Evolutionary conservation across 2,888 invertebrate genomes (phyloP), one percentile per base, ranked within the genome.

Genomic region (Cosmia pyralina): DNA sequence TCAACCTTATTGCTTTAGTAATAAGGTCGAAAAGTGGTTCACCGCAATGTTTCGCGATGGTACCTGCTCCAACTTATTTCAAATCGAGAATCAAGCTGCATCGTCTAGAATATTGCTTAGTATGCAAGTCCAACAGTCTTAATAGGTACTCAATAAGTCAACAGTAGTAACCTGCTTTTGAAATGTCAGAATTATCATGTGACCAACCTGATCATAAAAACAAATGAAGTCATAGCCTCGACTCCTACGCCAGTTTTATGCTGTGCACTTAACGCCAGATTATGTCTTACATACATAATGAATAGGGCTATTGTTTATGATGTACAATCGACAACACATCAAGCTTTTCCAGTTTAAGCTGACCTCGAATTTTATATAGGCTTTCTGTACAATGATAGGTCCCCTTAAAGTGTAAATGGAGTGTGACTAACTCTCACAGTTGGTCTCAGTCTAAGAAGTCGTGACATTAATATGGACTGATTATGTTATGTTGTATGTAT

Each of bases 101-200:
- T 38, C 10, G 38, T 62, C 22, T 46, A 46, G 22, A 75, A 46
- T 4, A 19, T 11, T 6, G 15, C 5, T 48, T 44, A 70, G 1
- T 57, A 72, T 62, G 8, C 17, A 0, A 53, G 53, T 34, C n/a
- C 5, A 71, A 28, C 17, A 53, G n/a, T 17, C 19, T 17, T 41
- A 41, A 41, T 22, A 75, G 28, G 28, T 28, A 28, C 28, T 28
- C 28, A 28, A 3, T 28, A 28, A 28, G 22, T 17, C 17, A 48
- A 53, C 38, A 53, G 38, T 46, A 53, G 15, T 11, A 70, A 71
- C 38, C 19, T 34, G n/a, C n/a, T n/a, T 63, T 55, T 22, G 0
- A 67, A 58, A 74, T 73, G 48, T 53, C 59, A 69, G 34, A 52
- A 57, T 69, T 60, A 78, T 44, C 72, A 82, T 66, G 62, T 71